A percentile compares a stretch with the other conserved stretches of the same genome.
Conservation (phyloP, 2,113 vertebrate genomes). For the Pluvianellus socialis region DNA sequence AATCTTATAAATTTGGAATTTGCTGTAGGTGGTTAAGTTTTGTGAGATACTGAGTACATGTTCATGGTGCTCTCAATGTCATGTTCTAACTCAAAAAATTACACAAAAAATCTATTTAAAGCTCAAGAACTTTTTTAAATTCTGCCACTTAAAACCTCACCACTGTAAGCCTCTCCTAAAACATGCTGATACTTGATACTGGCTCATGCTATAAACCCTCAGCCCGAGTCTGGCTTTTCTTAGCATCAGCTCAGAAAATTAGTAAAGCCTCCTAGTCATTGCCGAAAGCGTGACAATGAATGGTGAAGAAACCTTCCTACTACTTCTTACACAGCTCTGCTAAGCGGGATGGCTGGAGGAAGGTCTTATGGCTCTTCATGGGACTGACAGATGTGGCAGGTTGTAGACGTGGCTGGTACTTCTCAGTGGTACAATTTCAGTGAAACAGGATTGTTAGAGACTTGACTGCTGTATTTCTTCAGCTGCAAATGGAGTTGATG, state of each 20-base stretch:
- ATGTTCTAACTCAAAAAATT: not conserved
- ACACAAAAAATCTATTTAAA: not conserved
- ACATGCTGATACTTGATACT: not conserved
- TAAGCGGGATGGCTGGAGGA: not conserved
- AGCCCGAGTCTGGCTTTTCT: not conserved
- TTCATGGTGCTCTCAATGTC: not conserved
- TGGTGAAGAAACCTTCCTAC: not conserved
- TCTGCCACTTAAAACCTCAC: not conserved
- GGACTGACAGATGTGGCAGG: not conserved
- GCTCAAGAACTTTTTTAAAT: not conserved
- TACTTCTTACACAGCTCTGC: not conserved
- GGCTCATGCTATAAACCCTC: not conserved
- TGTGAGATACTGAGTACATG: not conserved
- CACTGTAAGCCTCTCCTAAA: not conserved
- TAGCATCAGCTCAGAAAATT: not conserved
- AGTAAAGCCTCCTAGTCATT: not conserved
- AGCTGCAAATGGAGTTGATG: rapidly evolving
- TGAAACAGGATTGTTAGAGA: not conserved
- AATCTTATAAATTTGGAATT: not conserved
- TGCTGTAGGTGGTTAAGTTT: not conserved
- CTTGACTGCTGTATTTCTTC: not conserved
- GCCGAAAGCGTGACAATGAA: not conserved
- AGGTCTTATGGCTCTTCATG: not conserved
- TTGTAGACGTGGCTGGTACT: not conserved
- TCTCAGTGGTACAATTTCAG: not conserved